A percentile compares a stretch with the other conserved stretches of the same genome.
Conservation (phyloP, 1,140 invertebrate genomes). For the Leptinotarsa lineolata region DNA sequence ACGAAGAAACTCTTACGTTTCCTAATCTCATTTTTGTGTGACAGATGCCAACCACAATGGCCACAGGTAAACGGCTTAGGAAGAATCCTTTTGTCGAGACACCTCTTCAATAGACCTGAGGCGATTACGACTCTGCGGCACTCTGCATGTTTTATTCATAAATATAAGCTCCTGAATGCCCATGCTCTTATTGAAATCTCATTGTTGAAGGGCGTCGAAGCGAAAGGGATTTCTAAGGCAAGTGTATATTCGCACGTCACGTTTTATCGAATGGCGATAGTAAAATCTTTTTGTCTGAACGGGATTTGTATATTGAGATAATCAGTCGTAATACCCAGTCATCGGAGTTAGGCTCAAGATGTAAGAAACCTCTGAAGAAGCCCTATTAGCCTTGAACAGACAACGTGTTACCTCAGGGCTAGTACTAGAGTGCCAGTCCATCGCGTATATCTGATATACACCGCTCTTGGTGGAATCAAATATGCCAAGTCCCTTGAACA, state of each 20-base stretch:
- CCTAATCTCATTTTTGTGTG: slow-evolving; percentile 3
- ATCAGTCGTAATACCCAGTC: no score
- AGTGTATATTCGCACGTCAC: background rate
- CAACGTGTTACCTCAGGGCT: no score
- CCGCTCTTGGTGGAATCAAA: no score
- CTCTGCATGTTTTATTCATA: slow-evolving; percentile 3
- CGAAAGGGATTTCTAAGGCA: background rate
- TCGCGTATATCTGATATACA: no score
- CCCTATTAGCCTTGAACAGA: no score
- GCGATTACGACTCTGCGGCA: background rate
- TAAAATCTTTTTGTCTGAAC: no score
- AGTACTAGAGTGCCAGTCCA: no score
- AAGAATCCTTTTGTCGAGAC: background rate
- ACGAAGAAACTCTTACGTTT: background rate
- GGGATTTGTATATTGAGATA: no score
- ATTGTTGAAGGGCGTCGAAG: background rate
- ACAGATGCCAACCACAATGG: slow-evolving; percentile 5
- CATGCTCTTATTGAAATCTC: background rate
- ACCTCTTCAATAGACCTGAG: background rate
- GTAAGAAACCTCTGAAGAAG: no score
- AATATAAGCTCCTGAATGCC: background rate
- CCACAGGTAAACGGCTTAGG: background rate
- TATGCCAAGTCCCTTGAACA: no score
- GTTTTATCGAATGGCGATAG: no score
- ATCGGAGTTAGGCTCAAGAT: no score